Evolutionary conservation across 2,797 vertebrate species (phyloP).

Genomic region (Leptodactylus fallax): DNA sequence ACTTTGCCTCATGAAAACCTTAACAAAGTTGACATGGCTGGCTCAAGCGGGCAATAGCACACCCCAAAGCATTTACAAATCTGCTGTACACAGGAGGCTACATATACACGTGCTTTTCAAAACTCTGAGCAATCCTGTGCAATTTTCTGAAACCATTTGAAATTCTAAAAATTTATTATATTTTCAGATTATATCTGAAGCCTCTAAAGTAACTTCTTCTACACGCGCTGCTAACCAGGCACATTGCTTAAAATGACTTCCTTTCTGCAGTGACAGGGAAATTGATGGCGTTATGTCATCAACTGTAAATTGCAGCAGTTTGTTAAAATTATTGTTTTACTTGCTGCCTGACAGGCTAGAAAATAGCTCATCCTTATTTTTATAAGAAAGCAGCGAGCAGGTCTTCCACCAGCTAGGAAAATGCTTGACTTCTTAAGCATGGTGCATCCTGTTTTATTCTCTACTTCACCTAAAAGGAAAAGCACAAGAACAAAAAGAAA

Average conservation of each 20-base stretch:
- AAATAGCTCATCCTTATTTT: slow-evolving; percentile 25
- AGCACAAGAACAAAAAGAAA: background rate
- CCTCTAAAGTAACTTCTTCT: background rate
- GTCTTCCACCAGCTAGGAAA: background rate
- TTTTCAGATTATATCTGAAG: background rate
- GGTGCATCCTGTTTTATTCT: background rate
- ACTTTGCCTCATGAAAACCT: no score
- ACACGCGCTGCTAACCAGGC: background rate
- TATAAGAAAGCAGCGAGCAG: background rate
- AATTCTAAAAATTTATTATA: no score
- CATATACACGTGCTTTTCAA: background rate
- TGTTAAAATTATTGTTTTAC: slow-evolving; percentile 43
- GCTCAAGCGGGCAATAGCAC: no score
- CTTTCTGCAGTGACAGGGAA: slow-evolving; percentile 22
- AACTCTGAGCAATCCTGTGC: background rate
- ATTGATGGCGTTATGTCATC: slow-evolving; percentile 20
- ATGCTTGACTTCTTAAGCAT: background rate
- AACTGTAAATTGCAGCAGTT: slow-evolving; percentile 25
- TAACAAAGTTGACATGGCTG: no score
- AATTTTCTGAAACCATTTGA: background rate
- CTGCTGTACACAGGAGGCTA: no score
- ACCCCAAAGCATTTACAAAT: no score
- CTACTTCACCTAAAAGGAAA: background rate
- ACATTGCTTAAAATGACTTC: slow-evolving; percentile 7
- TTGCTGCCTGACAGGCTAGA: slow-evolving; percentile 14